phyloP scores from a whole-genome alignment of 1,140 invertebrate species.

The Leptoteleia sp. region DNA sequence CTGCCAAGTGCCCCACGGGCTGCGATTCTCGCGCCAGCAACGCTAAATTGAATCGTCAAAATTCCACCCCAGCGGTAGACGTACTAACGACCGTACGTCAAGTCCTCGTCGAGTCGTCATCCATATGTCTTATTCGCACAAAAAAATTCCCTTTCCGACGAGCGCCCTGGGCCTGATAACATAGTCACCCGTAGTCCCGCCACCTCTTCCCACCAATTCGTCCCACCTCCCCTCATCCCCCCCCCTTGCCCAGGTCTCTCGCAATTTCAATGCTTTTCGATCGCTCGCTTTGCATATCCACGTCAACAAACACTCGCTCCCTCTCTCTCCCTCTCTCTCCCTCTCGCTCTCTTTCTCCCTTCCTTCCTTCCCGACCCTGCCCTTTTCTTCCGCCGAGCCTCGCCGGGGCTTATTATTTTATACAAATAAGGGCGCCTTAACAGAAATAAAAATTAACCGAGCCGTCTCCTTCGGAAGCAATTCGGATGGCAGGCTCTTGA shows the following conservation, averaged over 20 bases:
- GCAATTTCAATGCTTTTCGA: too few relatives aligned
- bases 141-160: slow-evolving; percentile 28
- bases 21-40: slow-evolving; percentile 74
- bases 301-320: slow-evolving; percentile 1
- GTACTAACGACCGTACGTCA: slow-evolving; percentile 70
- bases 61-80: slow-evolving; percentile 63
- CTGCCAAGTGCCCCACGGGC: slow-evolving; percentile 54
- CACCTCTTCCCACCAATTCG: too few relatives aligned
- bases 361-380: too few relatives aligned
- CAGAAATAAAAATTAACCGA: background rate
- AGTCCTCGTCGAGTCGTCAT: slow-evolving; percentile 65
- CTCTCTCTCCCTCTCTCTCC: background rate
- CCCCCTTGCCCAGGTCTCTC: too few relatives aligned
- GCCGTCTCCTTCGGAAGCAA: slow-evolving; percentile 21
- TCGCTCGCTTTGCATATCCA: slow-evolving; percentile 19
- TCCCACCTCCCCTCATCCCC: too few relatives aligned
- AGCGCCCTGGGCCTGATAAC: slow-evolving; percentile 51
- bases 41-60: slow-evolving; percentile 80
- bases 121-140: slow-evolving; percentile 54
- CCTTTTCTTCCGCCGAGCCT: too few relatives aligned
- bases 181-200: too few relatives aligned
- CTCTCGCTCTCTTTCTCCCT: background rate
- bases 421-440: slow-evolving; percentile 28
- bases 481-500: slow-evolving; percentile 16
- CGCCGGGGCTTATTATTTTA: too few relatives aligned